These are phyloP conservation scores for Donacobius atricapilla DNA, from an alignment of 2,113 vertebrate species.

Conservation along the genomic window DNA sequence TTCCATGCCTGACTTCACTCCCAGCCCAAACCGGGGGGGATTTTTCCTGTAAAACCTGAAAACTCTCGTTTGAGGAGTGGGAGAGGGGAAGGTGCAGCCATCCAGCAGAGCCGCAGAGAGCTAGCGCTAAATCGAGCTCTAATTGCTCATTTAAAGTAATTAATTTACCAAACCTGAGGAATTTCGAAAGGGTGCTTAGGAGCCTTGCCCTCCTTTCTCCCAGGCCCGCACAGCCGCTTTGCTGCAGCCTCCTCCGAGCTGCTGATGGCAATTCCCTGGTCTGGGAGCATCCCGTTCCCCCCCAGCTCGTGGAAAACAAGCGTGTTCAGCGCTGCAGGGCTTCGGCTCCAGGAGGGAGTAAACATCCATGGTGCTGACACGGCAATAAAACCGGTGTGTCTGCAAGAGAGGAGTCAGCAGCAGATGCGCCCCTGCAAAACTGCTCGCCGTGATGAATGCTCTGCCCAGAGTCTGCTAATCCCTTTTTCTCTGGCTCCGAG, in stretches of 20 bases:
- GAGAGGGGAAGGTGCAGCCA: not conserved
- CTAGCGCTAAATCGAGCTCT: not conserved
- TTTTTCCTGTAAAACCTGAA: not conserved
- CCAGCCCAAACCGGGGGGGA: rapidly evolving
- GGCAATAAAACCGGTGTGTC: constrained; percentile 17
- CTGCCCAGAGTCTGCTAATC: constrained; percentile 9
- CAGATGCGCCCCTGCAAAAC: constrained; percentile 40
- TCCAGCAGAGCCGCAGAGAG: not conserved
- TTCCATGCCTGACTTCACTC: not conserved
- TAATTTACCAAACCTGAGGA: not conserved
- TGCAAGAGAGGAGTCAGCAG: constrained; percentile 41
- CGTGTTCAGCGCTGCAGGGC: not conserved
- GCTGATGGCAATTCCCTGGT: not conserved
- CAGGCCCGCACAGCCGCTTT: not conserved
- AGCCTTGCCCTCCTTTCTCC: not conserved
- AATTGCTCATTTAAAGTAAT: not conserved
- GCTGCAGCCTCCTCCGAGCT: not conserved
- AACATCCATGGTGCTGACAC: constrained; percentile 20
- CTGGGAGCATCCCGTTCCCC: not conserved
- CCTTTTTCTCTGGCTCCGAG: not conserved
- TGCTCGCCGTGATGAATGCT: not conserved
- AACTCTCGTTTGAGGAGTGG: not conserved
- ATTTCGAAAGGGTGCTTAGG: not conserved
- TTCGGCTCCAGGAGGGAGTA: not conserved
- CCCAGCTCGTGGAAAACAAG: not conserved